Conservation (phyloP, 2,797 vertebrate genomes). For the Rhinophrynus dorsalis region DNA sequence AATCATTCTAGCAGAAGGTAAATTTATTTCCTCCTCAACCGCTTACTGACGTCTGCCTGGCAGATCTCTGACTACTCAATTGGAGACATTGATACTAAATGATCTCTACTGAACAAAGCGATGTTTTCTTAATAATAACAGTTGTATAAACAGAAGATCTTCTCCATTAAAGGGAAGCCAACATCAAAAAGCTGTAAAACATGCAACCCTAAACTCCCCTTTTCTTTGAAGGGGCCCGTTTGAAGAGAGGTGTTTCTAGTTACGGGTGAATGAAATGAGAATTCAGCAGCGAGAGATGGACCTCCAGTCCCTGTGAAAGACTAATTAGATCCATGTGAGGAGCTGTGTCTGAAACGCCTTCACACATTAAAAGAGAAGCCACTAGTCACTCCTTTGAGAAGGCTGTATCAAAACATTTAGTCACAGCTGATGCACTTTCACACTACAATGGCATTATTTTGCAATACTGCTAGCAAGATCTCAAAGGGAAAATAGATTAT, state of each 20-base stretch:
- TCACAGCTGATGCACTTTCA: slow-evolving; percentile 62
- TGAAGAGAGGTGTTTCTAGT: slow-evolving; percentile 85
- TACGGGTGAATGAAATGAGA: slow-evolving; percentile 84
- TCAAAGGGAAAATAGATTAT: background rate
- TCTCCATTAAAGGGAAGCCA: slow-evolving; percentile 80
- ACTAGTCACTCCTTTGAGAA: slow-evolving; percentile 66
- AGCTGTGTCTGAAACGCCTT: slow-evolving; percentile 69
- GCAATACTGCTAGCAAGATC: slow-evolving; percentile 41
- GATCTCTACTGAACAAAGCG: slow-evolving; percentile 66
- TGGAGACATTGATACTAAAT: slow-evolving; percentile 57
- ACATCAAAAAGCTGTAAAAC: slow-evolving; percentile 88
- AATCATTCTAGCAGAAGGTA: background rate
- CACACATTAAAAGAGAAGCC: slow-evolving; percentile 77
- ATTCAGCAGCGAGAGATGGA: slow-evolving; percentile 81
- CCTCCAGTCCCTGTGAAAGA: slow-evolving; percentile 76
- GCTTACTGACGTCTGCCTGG: slow-evolving; percentile 51
- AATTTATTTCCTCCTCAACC: background rate
- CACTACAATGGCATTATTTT: slow-evolving; percentile 61
- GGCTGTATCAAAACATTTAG: slow-evolving; percentile 77
- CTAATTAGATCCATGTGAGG: slow-evolving; percentile 90
- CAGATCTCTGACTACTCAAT: slow-evolving; percentile 57
- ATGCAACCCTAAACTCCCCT: slow-evolving; percentile 75
- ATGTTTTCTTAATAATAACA: slow-evolving; percentile 82
- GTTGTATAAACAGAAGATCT: slow-evolving; percentile 86
- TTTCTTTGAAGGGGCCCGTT: slow-evolving; percentile 79